Evolutionary conservation across 2,888 invertebrate species (phyloP), one percentile per base, ranked within the genome.

Genomic region (Caenorhabditis drosophilae): DNA sequence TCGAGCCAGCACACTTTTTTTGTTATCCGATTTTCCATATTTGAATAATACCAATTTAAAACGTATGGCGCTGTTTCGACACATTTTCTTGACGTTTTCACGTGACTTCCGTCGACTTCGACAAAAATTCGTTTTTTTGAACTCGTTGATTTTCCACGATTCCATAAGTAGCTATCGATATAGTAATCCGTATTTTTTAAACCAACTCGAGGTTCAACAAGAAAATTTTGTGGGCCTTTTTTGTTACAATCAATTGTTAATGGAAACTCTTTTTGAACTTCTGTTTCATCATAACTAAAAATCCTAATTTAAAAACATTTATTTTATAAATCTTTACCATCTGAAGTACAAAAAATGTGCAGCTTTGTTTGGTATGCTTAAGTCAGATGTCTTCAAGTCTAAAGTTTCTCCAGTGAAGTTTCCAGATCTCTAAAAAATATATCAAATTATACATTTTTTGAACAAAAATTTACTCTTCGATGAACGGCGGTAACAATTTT

Each of bases 1-100:
- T 60, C 66, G 6, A 66, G 26, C 66, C 66, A 66, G 31, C 56
- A 59, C 1, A 66, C 66, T 50, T 60, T 66, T 42, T 66, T 66
- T 7, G 52, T 53, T 0, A 66, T 56, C 2, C 64, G 45, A 31
- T 55, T 66, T 42, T 66, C 66, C 66, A 66, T 66, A 44, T 66
- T 66, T 15, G 66, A 59, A 23, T 66, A 66, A 34, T 60, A 66
- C 66, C 66, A 66, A 34, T 66, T 58, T 4, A 66, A 34, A 6
- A 66, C 18, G 25, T 56, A 66, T 15, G 60, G 66, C 7, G 60
- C 60, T 9, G 36, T 41, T 0, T 56, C 52, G 1, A 48, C 11
- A n/a, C 35, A 12, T 20, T 49, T 44, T 26, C 64, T 44, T 16
- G 59, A 55, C 2, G 59, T 59, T 40, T 64, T 64, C 38, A 64